Base-by-base conservation (phyloP, 2,113 vertebrate genomes). In the Vulpes vulpes region DNA sequence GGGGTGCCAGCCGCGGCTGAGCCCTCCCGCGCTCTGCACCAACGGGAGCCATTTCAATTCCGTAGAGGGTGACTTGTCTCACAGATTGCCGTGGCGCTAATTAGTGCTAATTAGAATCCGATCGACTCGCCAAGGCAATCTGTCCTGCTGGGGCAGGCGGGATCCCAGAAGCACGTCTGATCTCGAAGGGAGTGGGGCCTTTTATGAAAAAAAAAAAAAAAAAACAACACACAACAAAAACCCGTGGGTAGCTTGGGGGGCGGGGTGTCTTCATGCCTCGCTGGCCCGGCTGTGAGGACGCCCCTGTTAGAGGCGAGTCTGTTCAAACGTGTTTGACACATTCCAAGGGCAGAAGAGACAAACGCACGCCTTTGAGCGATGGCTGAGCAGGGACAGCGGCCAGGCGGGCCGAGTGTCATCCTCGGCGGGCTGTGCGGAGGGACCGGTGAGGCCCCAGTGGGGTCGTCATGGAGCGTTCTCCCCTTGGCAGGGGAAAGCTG, bases 41-140 rank as follows among this genome's bases (percentile, higher is more conserved):
- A 15, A 20, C 1, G 22, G 81, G 87, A 55, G 62, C 22, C 51
- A 0, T n/a, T 80, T 93, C 87, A 38, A 0, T 35, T 65, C 74
- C 30, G 27, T 2, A 25, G 89, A 76, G 76, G 85, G 92, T 8
- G 84, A 83, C 90, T 92, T 2, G 59, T 88, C 71, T 87, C 35
- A 0, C 94, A 93, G 89, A 71, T 62, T 65, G 95, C 67, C 0
- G 43, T 30, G 23, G 96, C 10, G 6, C 91, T 95, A 96, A 97
- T 95, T 86, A 96, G 96, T 38, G 80, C 93, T 97, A 91, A 97
- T 96, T 94, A 87, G 87, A 51, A 92, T 83, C 94, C 0, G 27
- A 32, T 71, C 2, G 0, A 59, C 91, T 91, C 7, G 79, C 92
- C 94, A 96, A 97, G 73, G 83, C 92, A 53, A 57, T 85, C 92